Base-by-base conservation (phyloP, 2,888 invertebrate genomes). In the Aleiodes alternator region DNA sequence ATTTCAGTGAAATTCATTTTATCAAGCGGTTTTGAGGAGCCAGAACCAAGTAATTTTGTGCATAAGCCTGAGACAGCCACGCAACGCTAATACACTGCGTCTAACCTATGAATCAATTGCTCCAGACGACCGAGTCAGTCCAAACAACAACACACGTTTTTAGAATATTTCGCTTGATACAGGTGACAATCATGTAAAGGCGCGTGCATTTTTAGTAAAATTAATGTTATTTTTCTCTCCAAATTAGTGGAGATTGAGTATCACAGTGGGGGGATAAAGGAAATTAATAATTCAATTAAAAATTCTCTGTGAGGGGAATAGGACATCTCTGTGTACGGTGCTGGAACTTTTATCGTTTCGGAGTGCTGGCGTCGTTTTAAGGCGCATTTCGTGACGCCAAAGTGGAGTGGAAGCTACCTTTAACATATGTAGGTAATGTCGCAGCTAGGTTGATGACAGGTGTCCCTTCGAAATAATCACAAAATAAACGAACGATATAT, bases 1-100 rank as follows among this genome's bases (percentile, higher is more conserved):
- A 82, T 83, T 72, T 85, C 86, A 14, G 87, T 82, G 76, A 86
- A 88, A 82, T 89, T 85, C 89, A 89, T 89, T 74, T 82, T 84
- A 56, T 48, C 11, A 4, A 16, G 48, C 38, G 69, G 56, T 57
- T 51, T 68, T 23, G 23, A 23, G 23, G 71, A 74, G 55, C n/a
- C 38, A 31, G 50, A 38, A 11, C 29, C 38, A 48, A 29, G 14
- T 43, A 12, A 14, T 57, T 38, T 72, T 29, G 31, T 34, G 53
- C 34, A 31, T 72, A n/a, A 34, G 31, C 16, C 56, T 23, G 11
- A 14, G 56, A 69, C 31, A 57, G 56, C 56, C 61, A 51, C 48
- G 51, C 53, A 73, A 75, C 43, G 53, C 50, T 29, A 38, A 53
- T 4, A 55, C 11, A 48, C 48, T 64, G 64, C 64, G 64, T 64